These are phyloP conservation scores for Hypsibius dujardini DNA, from an alignment of 1,140 invertebrate species.

Conservation along the genomic window DNA sequence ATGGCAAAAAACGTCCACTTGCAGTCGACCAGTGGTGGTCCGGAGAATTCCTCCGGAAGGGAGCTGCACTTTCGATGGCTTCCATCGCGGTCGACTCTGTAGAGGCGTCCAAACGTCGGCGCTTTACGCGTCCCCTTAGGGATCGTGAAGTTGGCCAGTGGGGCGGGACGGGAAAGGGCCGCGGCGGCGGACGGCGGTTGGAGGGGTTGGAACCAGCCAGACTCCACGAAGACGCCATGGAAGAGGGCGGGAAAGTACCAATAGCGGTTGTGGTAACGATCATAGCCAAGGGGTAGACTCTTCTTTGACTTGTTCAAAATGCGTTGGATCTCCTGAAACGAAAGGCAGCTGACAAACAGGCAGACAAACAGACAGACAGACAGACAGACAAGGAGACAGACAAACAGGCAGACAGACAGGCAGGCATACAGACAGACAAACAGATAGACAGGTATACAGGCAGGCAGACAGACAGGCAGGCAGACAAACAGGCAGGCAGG, in stretches of 20 bases:
- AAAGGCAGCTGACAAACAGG: too few relatives aligned
- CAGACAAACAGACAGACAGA: too few relatives aligned
- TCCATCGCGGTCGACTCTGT: background rate
- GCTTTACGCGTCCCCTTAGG: background rate
- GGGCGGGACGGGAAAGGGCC: background rate
- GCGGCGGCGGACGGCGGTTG: background rate
- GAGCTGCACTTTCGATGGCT: background rate
- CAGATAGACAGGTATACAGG: too few relatives aligned
- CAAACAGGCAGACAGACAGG: too few relatives aligned
- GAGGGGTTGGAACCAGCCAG: background rate
- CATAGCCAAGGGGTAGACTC: too few relatives aligned
- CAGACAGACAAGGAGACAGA: too few relatives aligned
- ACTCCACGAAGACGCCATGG: background rate
- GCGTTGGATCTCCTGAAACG: too few relatives aligned
- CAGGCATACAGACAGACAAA: too few relatives aligned
- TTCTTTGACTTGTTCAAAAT: too few relatives aligned
- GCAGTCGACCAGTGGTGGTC: background rate
- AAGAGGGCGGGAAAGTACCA: background rate
- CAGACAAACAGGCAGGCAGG: too few relatives aligned
- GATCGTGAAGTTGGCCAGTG: background rate
- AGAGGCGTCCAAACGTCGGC: background rate
- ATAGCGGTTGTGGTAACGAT: constrained; percentile 9
- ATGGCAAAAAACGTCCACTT: background rate
- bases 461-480: too few relatives aligned
- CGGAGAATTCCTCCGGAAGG: background rate